Evolutionary conservation across 2,797 vertebrate species (phyloP), one percentile per base, ranked within the genome.

Genomic region (Mormyrus hasselquistii): DNA sequence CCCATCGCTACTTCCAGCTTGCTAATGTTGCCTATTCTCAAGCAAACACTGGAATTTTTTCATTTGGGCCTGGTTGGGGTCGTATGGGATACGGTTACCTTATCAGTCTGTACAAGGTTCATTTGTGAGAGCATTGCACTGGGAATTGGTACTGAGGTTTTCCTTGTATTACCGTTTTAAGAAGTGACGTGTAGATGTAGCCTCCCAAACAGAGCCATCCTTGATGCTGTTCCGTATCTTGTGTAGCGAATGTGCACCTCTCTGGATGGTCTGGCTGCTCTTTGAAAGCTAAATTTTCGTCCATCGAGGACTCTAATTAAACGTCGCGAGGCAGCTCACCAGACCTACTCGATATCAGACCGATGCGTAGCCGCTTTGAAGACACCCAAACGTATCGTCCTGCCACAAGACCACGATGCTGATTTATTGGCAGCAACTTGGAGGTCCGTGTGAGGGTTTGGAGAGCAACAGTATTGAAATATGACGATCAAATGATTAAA

Each of bases 31-130:
- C 76, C 76, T 82, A 9, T 82, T 82, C 16, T 82, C 76, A 82
- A 82, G 41, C 76, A 44, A 82, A 82, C 76, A 82, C 76, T 82
- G 41, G 76, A 82, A 82, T 82, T 82, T 82, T 82, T 82, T 82
- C 76, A 82, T 82, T 82, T 82, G 76, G 29, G 4, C 65, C 12
- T 73, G 65, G 34, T 82, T 41, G 76, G 38, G 76, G 7, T 82
- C 10, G 41, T n/a, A 44, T 82, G 38, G 76, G 76, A 44, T 82
- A 82, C 76, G 1, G 76, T 82, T 82, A 47, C 76, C 76, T 82
- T 82, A 47, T 82, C 76, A 44, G 76, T 82, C 76, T 82, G 29
- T 73, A n/a, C 76, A 82, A 47, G 76, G 76, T 82, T 82, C 76
- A 44, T 82, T 82, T 82, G 76, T 82, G 76, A 82, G n/a, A 82